These are phyloP conservation scores for Drosophila sordidapex DNA, from an alignment of 2,888 invertebrate genomes.

Conservation along the genomic window DNA sequence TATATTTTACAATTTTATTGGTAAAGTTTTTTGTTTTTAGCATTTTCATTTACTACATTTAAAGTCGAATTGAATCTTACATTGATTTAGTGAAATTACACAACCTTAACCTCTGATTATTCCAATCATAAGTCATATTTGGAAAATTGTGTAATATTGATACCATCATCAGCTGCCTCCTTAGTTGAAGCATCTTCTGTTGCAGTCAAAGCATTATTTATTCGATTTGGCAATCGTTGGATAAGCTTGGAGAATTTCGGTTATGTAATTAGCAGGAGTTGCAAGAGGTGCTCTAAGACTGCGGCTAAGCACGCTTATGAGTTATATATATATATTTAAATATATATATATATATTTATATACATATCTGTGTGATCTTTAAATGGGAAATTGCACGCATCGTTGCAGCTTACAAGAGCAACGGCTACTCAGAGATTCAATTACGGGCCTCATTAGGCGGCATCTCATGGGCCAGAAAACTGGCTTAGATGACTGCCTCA, in stretches of 20 bases:
- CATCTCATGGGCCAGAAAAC: constrained; percentile 9
- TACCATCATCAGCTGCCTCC: neutral
- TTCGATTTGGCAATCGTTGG: constrained; percentile 5
- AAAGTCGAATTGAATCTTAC: neutral
- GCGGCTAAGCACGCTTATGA: constrained; percentile 10
- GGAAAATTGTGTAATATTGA: neutral
- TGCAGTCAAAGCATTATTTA: neutral
- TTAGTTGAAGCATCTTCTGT: neutral
- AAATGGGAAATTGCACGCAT: constrained; percentile 26
- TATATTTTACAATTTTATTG: neutral
- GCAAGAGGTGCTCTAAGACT: neutral
- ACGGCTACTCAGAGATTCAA: constrained; percentile 31
- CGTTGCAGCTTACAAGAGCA: constrained; percentile 19
- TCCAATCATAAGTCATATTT: neutral
- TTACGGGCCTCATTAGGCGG: constrained; percentile 69
- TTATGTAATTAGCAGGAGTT: neutral
- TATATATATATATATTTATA: neutral
- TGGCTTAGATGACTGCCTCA: neutral
- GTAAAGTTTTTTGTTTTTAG: neutral
- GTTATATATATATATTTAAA: neutral
- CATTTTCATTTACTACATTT: neutral
- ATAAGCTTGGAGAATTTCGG: neutral
- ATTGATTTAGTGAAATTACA: neutral
- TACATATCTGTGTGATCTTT: neutral
- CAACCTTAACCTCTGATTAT: neutral